Conservation (phyloP, 2,797 vertebrate genomes). For the Ficedula albicollis region DNA sequence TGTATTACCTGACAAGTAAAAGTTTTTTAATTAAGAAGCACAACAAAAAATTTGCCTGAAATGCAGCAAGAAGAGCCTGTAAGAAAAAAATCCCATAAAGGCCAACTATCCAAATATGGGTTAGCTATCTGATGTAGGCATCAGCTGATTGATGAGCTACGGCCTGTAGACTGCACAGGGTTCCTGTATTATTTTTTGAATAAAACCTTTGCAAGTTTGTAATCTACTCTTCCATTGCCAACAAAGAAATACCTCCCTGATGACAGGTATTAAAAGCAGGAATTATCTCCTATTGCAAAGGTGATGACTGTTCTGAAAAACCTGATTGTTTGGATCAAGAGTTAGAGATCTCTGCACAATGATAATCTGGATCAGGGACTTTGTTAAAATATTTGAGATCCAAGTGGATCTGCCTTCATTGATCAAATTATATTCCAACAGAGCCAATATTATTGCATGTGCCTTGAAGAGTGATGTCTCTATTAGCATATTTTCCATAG, state of each 20-base stretch:
- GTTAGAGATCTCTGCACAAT: not conserved
- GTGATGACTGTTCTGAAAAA: not conserved
- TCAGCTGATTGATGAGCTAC: not conserved
- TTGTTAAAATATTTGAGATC: not conserved
- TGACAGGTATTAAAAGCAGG: not conserved
- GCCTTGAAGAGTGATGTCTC: not conserved
- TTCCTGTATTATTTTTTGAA: not conserved
- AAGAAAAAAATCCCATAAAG: not conserved
- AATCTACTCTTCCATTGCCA: not conserved
- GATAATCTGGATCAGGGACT: not conserved
- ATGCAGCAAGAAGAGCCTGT: not conserved
- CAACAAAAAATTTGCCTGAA: not conserved
- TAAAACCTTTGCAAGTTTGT: not conserved
- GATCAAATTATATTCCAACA: not conserved
- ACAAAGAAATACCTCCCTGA: not conserved
- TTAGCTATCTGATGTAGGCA: not conserved
- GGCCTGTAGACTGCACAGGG: not conserved
- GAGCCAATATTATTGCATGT: not conserved
- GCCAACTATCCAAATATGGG: not conserved
- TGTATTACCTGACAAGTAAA: not conserved
- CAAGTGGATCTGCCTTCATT: not conserved
- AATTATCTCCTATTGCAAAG: not conserved
- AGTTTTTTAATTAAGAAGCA: not conserved
- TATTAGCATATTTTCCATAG: not conserved
- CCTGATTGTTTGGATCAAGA: not conserved